phyloP scores from a whole-genome alignment of 2,888 invertebrate genomes.

The Eucera pruinosa region DNA sequence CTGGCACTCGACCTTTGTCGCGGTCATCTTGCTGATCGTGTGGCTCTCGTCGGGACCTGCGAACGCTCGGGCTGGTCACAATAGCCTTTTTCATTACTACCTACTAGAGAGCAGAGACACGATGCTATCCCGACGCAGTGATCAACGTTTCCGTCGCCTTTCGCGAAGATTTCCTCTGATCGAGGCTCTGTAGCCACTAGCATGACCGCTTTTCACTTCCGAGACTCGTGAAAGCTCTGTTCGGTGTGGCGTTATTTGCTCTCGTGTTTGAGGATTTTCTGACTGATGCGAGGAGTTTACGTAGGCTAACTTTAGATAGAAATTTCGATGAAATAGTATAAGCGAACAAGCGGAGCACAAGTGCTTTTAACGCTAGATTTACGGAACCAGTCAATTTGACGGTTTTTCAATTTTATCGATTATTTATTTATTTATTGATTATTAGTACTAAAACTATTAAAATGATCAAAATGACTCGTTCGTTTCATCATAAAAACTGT shows the following conservation, averaged over 20 bases:
- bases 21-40: constrained; percentile 88
- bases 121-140: constrained; percentile 9
- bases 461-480: too few species aligned
- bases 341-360: too few species aligned
- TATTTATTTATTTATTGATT: too few species aligned
- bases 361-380: too few species aligned
- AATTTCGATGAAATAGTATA: too few species aligned
- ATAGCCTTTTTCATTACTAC: constrained; percentile 42
- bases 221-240: constrained; percentile 49
- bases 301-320: too few species aligned
- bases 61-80: constrained; percentile 77
- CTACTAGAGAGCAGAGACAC: constrained; percentile 32
- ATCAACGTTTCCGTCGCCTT: neutral
- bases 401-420: too few species aligned
- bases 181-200: constrained; percentile 38
- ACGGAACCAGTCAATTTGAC: too few species aligned
- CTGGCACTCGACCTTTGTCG: constrained; percentile 87
- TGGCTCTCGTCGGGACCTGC: constrained; percentile 89
- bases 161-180: neutral
- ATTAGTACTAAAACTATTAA: too few species aligned
- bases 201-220: constrained; percentile 31
- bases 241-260: constrained; percentile 53
- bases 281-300: too few species aligned
- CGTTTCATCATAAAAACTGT: too few species aligned
- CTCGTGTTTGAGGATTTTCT: constrained; percentile 7